phyloP scores from a whole-genome alignment of 64 coral and sea anemone genomes.

The Cladopsammia gracilis region DNA sequence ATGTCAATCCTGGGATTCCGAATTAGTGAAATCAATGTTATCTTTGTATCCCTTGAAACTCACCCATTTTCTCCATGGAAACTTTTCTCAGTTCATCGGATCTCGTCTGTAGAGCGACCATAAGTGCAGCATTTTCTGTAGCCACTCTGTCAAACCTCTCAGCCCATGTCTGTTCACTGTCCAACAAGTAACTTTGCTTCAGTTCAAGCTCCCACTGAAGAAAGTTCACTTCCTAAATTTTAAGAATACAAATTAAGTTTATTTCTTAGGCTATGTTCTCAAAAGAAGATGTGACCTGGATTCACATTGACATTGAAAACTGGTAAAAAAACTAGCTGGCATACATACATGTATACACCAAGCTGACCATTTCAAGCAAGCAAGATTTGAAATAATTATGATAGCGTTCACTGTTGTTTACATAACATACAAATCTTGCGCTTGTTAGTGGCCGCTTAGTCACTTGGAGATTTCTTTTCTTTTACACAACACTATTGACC shows the following conservation, averaged over 20 bases:
- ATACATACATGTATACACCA: too few relatives aligned
- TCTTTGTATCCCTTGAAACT: neutral
- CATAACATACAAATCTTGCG: too few relatives aligned
- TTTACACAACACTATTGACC: too few relatives aligned
- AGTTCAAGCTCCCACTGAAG: conserved; percentile 92
- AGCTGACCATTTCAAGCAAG: too few relatives aligned
- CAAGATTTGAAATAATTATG: too few relatives aligned
- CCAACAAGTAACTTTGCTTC: conserved; percentile 90
- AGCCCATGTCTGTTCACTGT: conserved; percentile 96
- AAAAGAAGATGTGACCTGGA: too few relatives aligned
- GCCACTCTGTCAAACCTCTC: conserved; percentile 94
- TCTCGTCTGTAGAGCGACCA: conserved; percentile 78
- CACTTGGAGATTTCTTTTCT: too few relatives aligned
- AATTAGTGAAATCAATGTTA: neutral
- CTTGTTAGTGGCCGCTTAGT: too few relatives aligned
- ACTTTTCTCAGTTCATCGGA: conserved; percentile 88
- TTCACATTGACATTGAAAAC: too few relatives aligned
- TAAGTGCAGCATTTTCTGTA: conserved; percentile 86
- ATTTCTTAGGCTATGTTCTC: neutral
- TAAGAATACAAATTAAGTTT: neutral
- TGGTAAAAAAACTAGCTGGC: too few relatives aligned
- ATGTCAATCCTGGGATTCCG: neutral
- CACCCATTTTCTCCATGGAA: conserved; percentile 91
- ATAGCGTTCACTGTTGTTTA: too few relatives aligned
- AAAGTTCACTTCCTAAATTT: conserved; percentile 86